Evolutionary conservation across 2,113 vertebrate genomes (phyloP).

Genomic region (Phalacrocorax brasilianus): DNA sequence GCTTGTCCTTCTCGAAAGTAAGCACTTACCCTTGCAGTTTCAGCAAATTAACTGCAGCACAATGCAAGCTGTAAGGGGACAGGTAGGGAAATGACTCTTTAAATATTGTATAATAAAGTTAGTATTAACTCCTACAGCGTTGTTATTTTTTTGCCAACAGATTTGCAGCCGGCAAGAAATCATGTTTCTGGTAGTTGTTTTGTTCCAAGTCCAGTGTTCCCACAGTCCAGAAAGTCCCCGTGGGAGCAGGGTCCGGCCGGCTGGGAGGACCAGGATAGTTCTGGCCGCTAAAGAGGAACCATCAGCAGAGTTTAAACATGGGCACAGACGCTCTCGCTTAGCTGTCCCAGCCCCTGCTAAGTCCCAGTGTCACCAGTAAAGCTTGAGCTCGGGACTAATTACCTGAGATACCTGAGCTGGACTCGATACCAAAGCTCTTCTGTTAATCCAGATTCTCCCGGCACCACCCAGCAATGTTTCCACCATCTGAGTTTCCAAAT

Average conservation of each 20-base stretch:
- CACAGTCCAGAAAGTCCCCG: rapidly evolving
- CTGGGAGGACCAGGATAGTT: background rate
- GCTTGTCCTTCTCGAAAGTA: background rate
- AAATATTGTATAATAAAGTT: slow-evolving; percentile 62
- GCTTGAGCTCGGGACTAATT: background rate
- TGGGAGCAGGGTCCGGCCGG: background rate
- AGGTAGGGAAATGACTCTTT: slow-evolving; percentile 30
- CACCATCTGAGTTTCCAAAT: rapidly evolving
- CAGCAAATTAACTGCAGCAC: slow-evolving; percentile 12
- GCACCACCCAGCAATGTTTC: background rate
- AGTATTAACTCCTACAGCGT: slow-evolving; percentile 15
- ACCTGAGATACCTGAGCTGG: background rate
- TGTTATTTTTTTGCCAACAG: background rate
- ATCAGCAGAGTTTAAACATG: background rate
- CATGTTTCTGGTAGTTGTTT: background rate
- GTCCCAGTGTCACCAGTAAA: background rate
- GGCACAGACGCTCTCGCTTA: background rate
- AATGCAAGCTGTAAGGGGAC: slow-evolving; percentile 30
- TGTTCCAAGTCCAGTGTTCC: background rate
- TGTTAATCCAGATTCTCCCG: background rate
- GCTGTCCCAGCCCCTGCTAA: background rate
- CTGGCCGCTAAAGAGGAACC: background rate
- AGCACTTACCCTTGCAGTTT: slow-evolving; percentile 24
- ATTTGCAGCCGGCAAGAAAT: background rate
- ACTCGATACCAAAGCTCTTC: background rate